These are phyloP conservation scores for Epiblema foenella DNA, from an alignment of 2,888 invertebrate species.

Conservation along the genomic window DNA sequence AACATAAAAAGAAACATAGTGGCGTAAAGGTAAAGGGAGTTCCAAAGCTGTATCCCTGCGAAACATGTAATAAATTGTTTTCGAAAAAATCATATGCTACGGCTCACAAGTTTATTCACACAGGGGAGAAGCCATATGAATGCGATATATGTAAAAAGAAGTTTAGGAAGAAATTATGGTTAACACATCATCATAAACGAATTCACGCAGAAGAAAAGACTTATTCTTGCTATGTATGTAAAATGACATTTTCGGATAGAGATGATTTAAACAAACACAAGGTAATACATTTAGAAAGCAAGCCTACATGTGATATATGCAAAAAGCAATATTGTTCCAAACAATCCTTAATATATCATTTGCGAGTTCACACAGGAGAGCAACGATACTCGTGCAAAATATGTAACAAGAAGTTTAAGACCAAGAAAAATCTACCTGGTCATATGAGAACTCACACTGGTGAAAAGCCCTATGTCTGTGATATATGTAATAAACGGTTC, in stretches of 20 bases:
- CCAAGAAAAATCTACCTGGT: neutral
- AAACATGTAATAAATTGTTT: neutral
- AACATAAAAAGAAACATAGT: neutral
- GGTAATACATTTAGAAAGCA: neutral
- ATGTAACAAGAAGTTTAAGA: constrained; percentile 1
- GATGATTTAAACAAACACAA: neutral
- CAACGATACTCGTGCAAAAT: neutral
- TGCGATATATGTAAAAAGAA: neutral
- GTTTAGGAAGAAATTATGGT: neutral
- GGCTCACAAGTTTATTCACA: neutral
- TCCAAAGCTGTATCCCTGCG: neutral
- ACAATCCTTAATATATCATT: neutral
- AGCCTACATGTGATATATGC: neutral
- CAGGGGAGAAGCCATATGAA: neutral
- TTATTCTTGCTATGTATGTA: neutral
- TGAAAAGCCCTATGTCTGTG: neutral
- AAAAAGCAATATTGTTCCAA: neutral
- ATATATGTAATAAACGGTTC: constrained; percentile 7
- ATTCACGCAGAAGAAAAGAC: neutral
- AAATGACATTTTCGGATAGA: neutral
- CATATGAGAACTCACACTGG: constrained; percentile 1
- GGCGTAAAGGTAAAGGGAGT: neutral
- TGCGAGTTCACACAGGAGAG: neutral
- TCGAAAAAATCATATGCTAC: neutral
- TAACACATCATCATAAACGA: neutral